Evolutionary conservation across 2,888 invertebrate species (phyloP), one percentile per base, ranked within the genome.

Genomic region (Branchellion lobata): DNA sequence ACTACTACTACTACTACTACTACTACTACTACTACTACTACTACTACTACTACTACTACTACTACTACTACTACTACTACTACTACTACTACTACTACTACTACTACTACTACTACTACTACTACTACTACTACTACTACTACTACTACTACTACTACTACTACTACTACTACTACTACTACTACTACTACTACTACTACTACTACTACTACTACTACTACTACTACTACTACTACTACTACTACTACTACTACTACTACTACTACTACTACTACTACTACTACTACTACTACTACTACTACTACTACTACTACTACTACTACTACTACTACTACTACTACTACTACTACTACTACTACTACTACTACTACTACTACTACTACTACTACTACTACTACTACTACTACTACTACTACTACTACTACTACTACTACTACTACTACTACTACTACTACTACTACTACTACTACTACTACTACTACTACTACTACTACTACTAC

Each of bases 291-390:
- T 51, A 51, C 51, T 51, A 21, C 51, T 51, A 21, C 51, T 51
- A 21, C 51, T 51, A 21, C 51, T 51, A 31, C 73, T 78, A 76
- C 78, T 76, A 76, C 76, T 76, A 65, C 76, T 76, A 76, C 76
- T 76, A 65, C 76, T 76, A 76, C 51, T 76, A 65, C 76, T 76
- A 76, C 76, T 76, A 65, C 78, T 78, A 76, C 73, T 78, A 76
- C 76, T 76, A 76, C 76, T 76, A 65, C 76, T 76, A 76, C 76
- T 76, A 65, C 76, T 76, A 76, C 76, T 76, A 65, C 76, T 76
- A 76, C 76, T 76, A 65, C 76, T 76, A 76, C 76, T 76, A 65
- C 76, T 76, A 76, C 76, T 76, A 65, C 57, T 76, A 76, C 76
- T 57, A 65, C 51, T 76, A 76, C 76, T 76, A 65, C 76, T 76